Conservation (phyloP, 2,888 invertebrate genomes). For the Papilio protenor region DNA sequence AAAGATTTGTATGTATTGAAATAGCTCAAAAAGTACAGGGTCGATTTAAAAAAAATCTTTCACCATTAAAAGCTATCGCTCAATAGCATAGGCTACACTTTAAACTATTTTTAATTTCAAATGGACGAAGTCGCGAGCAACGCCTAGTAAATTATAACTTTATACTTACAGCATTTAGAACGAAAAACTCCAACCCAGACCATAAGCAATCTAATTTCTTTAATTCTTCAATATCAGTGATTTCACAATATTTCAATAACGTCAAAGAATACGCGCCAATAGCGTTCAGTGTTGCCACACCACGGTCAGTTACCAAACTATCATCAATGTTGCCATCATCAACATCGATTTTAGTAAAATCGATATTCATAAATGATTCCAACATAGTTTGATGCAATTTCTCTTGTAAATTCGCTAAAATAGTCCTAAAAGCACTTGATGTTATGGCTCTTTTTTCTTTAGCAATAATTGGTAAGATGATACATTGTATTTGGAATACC, state of each 20-base stretch:
- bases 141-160: neutral
- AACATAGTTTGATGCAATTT: constrained; percentile 69
- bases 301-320: constrained; percentile 60
- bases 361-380: constrained; percentile 69
- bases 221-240: constrained; percentile 63
- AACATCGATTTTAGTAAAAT: constrained; percentile 60
- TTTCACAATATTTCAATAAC: constrained; percentile 74
- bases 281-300: constrained; percentile 71
- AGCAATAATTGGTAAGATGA: constrained; percentile 71
- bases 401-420: constrained; percentile 75
- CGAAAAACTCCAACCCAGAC: constrained; percentile 71
- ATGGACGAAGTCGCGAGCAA: no score
- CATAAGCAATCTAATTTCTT: constrained; percentile 72
- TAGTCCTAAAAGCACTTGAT: constrained; percentile 68
- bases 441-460: constrained; percentile 75
- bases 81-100: no score
- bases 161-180: constrained; percentile 72
- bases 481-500: constrained; percentile 74
- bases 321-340: constrained; percentile 62
- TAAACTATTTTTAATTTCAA: no score
- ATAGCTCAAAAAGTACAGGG: no score
- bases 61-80: no score
- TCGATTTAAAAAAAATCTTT: no score
- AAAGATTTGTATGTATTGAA: no score
- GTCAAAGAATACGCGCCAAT: constrained; percentile 75